Evolutionary conservation across 2,797 vertebrate species (phyloP), one percentile per base, ranked within the genome.

Genomic region (Pipistrellus pipistrellus): DNA sequence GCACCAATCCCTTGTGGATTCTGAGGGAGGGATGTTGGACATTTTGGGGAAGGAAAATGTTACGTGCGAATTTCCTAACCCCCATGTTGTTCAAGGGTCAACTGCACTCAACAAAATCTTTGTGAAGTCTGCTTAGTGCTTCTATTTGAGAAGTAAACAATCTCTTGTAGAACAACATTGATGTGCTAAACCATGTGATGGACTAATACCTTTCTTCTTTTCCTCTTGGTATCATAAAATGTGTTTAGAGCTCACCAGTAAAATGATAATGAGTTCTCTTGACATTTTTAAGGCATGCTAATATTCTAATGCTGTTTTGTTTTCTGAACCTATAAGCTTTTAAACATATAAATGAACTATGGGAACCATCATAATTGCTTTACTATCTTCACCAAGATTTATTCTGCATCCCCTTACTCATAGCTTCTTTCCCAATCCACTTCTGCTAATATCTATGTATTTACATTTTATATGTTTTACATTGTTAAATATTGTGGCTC

Each of bases 321-420:
- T 96, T 90, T 88, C 82, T 59, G 69, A 38, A 10, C 18, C 66
- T 68, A n/a, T 53, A 82, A 88, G 62, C 48, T 38, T 73, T 21
- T 64, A 20, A 64, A 77, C n/a, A 41, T 21, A 46, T 64, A 73
- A 86, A 59, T 59, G 21, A 68, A 72, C 20, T 44, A 32, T 41
- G 17, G 53, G 10, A 25, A 68, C 5, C 6, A 69, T 76, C 41
- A 51, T 44, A 46, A 53, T 64, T 46, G 1, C 48, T 88, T 84
- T 93, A 51, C 41, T 92, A 14, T 75, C 85, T 92, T 10, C 14
- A 95, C 10, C 35, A 94, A 86, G 23, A 88, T 77, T 75, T 87
- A 76, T 27, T 90, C 20, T 89, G 25, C 25, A 51, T 88, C 48
- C 5, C 11, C 90, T 20, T 64, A 41, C n/a, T 91, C 57, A 82